Base-by-base conservation (phyloP, 2,113 vertebrate genomes). In the Colossoma macropomum region DNA sequence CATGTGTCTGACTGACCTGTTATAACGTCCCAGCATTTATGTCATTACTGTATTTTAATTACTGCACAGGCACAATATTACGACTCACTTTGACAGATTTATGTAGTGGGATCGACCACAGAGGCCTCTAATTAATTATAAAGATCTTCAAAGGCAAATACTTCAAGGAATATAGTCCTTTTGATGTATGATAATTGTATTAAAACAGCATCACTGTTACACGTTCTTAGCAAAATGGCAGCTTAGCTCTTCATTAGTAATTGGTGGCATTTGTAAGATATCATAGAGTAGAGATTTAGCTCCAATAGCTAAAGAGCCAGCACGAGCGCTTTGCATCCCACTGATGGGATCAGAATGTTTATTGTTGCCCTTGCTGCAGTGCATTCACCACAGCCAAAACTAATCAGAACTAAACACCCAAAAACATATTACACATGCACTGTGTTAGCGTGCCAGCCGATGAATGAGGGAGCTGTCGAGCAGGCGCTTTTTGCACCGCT, bases 31-130 rank as follows among this genome's bases (percentile, higher is more conserved):
- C 85, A 86, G 90, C 88, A 90, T 89, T 90, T 87, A 80, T 85
- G 88, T 90, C 77, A 86, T 87, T 87, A 89, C 85, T 88, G 88
- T 90, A 91, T 88, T 83, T 77, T 69, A 83, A 85, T 83, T 75
- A 84, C 27, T 38, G 38, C 15, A 12, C 72, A 52, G 32, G 68
- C 62, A 75, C 75, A 78, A 71, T 69, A 84, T 79, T 79, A 56
- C 41, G 41, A 65, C 21, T 84, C 54, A 21, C 60, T 81, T 41
- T 74, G 38, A 75, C 78, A 60, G 69, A 78, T 75, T 84, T 54
- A 74, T 19, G 45, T 79, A 75, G 66, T 59, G 12, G 45, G 23
- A 63, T 60, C 59, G 63, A 66, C 65, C 21, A 52, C 66, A 72
- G 34, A 70, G 63, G 28, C 21, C 34, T 32, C 21, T 59, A 71